A percentile compares a stretch with the other conserved stretches of the same genome.
Evolutionary conservation across 2,797 vertebrate species (phyloP).

Genomic region (Sternarchorhynchus goeldii): DNA sequence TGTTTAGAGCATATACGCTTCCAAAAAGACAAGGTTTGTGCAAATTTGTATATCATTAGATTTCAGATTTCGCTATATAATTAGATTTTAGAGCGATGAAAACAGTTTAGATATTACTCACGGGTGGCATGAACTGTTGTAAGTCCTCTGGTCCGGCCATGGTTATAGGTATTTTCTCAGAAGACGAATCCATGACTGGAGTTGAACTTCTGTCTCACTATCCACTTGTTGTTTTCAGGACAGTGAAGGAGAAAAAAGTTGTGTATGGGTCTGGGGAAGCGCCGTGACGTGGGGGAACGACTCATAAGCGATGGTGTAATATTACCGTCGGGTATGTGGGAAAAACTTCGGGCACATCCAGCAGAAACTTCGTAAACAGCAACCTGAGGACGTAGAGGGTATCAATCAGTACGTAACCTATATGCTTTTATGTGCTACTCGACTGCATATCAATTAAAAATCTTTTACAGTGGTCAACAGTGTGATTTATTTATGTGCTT

Average conservation of each 20-base stretch:
- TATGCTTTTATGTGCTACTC: too few relatives aligned
- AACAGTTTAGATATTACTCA: slow-evolving; percentile 70
- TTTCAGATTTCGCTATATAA: too few relatives aligned
- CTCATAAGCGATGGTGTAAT: too few relatives aligned
- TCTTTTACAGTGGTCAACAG: too few relatives aligned
- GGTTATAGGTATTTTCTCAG: slow-evolving; percentile 88
- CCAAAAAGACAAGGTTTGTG: too few relatives aligned
- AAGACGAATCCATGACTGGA: slow-evolving; percentile 78
- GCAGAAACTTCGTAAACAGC: not conserved
- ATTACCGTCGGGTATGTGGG: not conserved
- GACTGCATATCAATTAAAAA: too few relatives aligned
- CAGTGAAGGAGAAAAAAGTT: slow-evolving; percentile 12
- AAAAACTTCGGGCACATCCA: not conserved
- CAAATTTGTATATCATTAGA: too few relatives aligned
- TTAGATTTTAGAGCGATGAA: not conserved
- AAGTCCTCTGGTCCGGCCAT: slow-evolving; percentile 83
- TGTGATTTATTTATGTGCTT: too few relatives aligned
- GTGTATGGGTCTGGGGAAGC: not conserved
- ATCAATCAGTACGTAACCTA: too few relatives aligned
- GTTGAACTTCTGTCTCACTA: slow-evolving; percentile 41
- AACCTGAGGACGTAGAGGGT: too few relatives aligned
- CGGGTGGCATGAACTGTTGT: slow-evolving; percentile 84
- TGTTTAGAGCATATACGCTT: too few relatives aligned
- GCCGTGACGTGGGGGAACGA: too few relatives aligned
- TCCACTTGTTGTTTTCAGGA: slow-evolving; percentile 34